Percentiles rank a stretch among this genome's conserved stretches.
Evolutionary conservation across 92 coral and sea anemone genomes (phyloP).

Genomic region (Paramuricea clavata): DNA sequence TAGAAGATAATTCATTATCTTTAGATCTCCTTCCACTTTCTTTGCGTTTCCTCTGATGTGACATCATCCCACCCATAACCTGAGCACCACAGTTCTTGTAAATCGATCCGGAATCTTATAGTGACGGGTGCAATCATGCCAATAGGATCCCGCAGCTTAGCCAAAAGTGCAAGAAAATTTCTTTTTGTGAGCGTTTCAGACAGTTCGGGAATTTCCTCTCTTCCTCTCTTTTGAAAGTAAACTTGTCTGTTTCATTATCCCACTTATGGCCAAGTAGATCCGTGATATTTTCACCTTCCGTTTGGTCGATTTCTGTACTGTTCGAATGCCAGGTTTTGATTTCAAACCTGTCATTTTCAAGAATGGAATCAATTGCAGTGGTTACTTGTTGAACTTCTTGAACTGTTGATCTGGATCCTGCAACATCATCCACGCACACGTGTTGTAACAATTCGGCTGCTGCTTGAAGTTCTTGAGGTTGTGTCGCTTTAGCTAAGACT

Average conservation of each 20-base stretch:
- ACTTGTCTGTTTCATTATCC: conserved; percentile 62
- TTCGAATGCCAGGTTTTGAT: neutral
- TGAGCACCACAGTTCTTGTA: conserved; percentile 74
- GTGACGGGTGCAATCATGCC: too few relatives aligned
- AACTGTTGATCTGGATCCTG: conserved; percentile 54
- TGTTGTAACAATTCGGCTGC: too few relatives aligned
- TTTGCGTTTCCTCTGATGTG: conserved; percentile 59
- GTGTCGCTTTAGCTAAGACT: too few relatives aligned
- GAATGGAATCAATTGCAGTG: conserved; percentile 62
- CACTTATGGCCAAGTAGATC: conserved; percentile 71
- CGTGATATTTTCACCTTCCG: too few relatives aligned
- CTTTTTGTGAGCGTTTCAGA: conserved; percentile 59
- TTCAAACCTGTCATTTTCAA: conserved; percentile 7
- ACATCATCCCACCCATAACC: conserved; percentile 76
- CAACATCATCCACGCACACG: conserved; percentile 73
- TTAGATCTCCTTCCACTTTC: conserved; percentile 63
- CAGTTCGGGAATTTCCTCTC: conserved; percentile 10
- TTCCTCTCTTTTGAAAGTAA: conserved; percentile 59
- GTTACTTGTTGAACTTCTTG: conserved; percentile 58
- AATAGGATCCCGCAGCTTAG: conserved; percentile 68
- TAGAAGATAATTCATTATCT: conserved; percentile 66
- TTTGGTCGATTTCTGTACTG: neutral
- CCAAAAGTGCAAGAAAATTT: neutral
- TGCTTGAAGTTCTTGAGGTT: too few relatives aligned
- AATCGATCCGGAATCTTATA: conserved; percentile 63